Conservation (phyloP, 1,140 invertebrate species). For the Luehdorfia chinensis region DNA sequence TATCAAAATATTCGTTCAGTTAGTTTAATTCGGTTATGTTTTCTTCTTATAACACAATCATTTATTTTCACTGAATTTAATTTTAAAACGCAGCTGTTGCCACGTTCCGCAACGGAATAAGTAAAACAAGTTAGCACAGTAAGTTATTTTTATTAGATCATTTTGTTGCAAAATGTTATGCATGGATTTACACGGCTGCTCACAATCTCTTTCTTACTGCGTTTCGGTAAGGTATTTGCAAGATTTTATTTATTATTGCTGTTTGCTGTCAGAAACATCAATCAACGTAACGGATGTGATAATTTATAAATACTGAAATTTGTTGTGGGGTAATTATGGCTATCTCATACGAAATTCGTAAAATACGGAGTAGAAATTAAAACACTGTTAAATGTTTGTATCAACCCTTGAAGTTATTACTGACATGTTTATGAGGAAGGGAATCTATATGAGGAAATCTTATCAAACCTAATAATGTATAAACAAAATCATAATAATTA, state of each 20-base stretch:
- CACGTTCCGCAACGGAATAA: slow-evolving; percentile 23
- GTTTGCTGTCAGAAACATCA: neutral
- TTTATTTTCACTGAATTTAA: too few relatives aligned
- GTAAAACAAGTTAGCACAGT: slow-evolving; percentile 29
- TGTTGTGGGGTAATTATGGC: too few relatives aligned
- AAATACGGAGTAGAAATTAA: too few relatives aligned
- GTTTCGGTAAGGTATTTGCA: neutral
- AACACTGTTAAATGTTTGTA: too few relatives aligned
- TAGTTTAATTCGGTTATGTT: too few relatives aligned
- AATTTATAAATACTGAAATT: neutral
- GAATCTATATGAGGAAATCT: too few relatives aligned
- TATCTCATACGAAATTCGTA: too few relatives aligned
- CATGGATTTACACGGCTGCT: slow-evolving; percentile 14
- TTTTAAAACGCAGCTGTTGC: slow-evolving; percentile 34
- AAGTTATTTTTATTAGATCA: slow-evolving; percentile 34
- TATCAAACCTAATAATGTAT: too few relatives aligned
- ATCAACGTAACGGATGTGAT: neutral
- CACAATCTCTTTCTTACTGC: slow-evolving; percentile 15
- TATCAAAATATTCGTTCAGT: slow-evolving; percentile 5
- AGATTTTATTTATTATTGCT: slow-evolving; percentile 1
- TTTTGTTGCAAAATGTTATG: slow-evolving; percentile 28
- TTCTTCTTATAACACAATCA: too few relatives aligned
- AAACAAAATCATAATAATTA: too few relatives aligned
- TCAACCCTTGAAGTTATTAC: too few relatives aligned
- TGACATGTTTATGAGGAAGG: too few relatives aligned